Base-by-base conservation (phyloP, 2,797 vertebrate genomes). In the Nasua narica region DNA sequence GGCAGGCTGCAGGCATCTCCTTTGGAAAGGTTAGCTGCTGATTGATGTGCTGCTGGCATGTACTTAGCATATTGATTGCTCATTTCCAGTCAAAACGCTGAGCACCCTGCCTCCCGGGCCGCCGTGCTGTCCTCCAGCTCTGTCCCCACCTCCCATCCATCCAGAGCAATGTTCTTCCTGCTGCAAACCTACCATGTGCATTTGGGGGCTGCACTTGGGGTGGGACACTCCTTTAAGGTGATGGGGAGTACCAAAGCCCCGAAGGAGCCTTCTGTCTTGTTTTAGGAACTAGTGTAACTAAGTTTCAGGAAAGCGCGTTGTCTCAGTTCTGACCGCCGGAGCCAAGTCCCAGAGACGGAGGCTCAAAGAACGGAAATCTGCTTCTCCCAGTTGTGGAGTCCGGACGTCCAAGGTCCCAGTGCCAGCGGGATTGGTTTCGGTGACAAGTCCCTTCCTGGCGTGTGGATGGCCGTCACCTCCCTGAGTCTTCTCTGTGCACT, bases 61-160 rank as follows among this genome's bases (percentile, higher is more conserved):
- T 2, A 77, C 40, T 97, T 87, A 86, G 72, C 94, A 92, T 94
- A 83, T 16, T 83, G 60, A 94, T 88, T 89, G 82, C 97, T 95
- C 60, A 50, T 90, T 94, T 95, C 72, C 72, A 69, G 85, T 37
- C 29, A 13, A 12, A 52, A 6, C 27, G 43, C 76, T 18, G 6
- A 58, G 2, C 12, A 3, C 69, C 43, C 5, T 1, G 2, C 62
- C 81, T 92, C 52, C 2, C 1, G 7, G 1, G 0, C 46, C 9
- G 14, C 37, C 25, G 8, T 10, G 9, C 27, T 18, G 43, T 76
- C 56, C 54, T 14, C 15, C 56, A 0, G 3, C 37, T 37, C 54
- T 32, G 62, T 2, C 46, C 6, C 29, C n/a, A 25, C 5, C 29
- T 43, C 48, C 25, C 52, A 0, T 15, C 56, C 23, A 0, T 19